Evolutionary conservation across 64 coral and sea anemone species (phyloP).

Genomic region (Platygyra sinensis): DNA sequence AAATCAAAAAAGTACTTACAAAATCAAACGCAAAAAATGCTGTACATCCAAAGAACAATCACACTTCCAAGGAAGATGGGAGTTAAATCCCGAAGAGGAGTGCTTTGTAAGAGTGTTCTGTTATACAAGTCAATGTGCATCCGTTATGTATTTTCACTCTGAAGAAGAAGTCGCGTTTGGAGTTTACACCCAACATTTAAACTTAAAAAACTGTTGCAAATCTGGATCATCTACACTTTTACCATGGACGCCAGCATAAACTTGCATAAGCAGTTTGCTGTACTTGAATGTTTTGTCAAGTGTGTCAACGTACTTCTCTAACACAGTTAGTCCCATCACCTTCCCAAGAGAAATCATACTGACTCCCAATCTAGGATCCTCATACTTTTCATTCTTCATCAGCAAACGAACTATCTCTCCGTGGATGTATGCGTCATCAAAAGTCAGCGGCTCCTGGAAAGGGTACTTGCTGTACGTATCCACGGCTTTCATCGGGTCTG

Average conservation of each 20-base stretch:
- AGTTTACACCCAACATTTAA: constrained; percentile 92
- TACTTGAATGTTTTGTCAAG: constrained; percentile 97
- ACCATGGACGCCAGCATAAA: constrained; percentile 90
- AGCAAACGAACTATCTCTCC: constrained; percentile 92
- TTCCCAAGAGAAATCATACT: constrained; percentile 91
- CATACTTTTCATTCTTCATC: constrained; percentile 92
- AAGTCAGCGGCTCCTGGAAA: constrained; percentile 69
- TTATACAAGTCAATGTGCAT: too few relatives aligned
- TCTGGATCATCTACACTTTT: constrained; percentile 90
- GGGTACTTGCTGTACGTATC: constrained; percentile 82
- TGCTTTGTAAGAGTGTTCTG: too few relatives aligned
- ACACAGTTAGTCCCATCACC: constrained; percentile 94
- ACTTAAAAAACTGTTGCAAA: constrained; percentile 97
- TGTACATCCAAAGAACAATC: too few relatives aligned
- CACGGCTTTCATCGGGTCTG: constrained; percentile 92
- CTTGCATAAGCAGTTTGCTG: constrained; percentile 84
- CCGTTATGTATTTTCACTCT: too few relatives aligned
- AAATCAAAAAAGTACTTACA: background rate
- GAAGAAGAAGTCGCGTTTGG: too few relatives aligned
- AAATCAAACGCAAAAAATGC: constrained; percentile 76
- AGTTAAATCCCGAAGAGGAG: too few relatives aligned
- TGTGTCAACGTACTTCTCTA: constrained; percentile 95
- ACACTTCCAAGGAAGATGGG: too few relatives aligned
- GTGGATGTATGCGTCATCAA: constrained; percentile 98
- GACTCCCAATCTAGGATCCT: constrained; percentile 71